Percentiles rank a stretch among this genome's conserved stretches.
These are phyloP conservation scores for Ptychobarbus kaznakovi DNA, from an alignment of 2,797 vertebrate genomes.

Conservation along the genomic window DNA sequence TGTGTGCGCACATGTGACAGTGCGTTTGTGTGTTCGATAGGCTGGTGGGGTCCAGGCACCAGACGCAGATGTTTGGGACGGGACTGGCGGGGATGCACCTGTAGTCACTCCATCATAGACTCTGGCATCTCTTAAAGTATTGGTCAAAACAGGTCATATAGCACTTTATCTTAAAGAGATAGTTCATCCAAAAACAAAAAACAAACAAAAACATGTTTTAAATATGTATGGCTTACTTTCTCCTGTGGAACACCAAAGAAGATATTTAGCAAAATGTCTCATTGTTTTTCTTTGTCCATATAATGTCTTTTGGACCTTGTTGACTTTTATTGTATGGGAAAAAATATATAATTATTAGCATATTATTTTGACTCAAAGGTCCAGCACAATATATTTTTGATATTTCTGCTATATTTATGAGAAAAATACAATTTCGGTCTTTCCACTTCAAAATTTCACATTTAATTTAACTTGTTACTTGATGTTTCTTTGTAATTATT, in stretches of 20 bases:
- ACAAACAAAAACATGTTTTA: background rate
- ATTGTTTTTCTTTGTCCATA: background rate
- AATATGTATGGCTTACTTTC: background rate
- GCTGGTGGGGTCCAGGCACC: slow-evolving; percentile 28
- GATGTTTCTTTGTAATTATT: background rate
- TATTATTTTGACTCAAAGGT: no score
- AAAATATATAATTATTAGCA: background rate
- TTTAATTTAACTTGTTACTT: background rate
- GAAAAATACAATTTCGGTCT: no score
- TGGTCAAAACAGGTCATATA: background rate
- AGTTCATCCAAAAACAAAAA: background rate
- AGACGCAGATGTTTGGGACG: slow-evolving; percentile 43
- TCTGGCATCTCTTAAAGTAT: background rate
- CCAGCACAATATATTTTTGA: background rate
- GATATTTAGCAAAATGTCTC: background rate
- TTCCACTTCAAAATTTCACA: background rate
- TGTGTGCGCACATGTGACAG: slow-evolving; percentile 1
- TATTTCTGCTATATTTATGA: background rate
- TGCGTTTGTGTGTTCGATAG: slow-evolving; percentile 15
- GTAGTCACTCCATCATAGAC: slow-evolving; percentile 43
- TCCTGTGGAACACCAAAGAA: background rate
- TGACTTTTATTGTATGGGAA: background rate
- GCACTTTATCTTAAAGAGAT: background rate
- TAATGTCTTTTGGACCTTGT: background rate
- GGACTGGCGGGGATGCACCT: slow-evolving; percentile 35